Conservation (phyloP, 1,140 invertebrate species). For the Drosophila baimaii region DNA sequence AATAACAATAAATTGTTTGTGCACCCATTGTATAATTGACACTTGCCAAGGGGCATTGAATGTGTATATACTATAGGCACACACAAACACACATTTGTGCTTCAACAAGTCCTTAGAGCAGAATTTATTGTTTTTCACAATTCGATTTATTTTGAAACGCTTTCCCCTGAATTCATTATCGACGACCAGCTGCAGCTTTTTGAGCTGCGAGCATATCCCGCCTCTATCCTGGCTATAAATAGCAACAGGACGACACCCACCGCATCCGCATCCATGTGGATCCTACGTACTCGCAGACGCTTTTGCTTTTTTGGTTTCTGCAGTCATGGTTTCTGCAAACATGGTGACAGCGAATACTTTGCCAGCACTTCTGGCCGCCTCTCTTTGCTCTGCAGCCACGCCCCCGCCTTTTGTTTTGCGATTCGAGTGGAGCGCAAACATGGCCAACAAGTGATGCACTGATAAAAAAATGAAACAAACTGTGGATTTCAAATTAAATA, state of each 20-base stretch:
- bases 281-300: conserved; percentile 2
- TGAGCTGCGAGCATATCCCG: conserved; percentile 4
- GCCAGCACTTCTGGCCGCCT: conserved; percentile 12
- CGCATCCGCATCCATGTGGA: conserved; percentile 11
- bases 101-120: conserved; percentile 17
- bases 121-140: conserved; percentile 45
- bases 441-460: conserved; percentile 61
- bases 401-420: conserved; percentile 33
- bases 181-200: conserved; percentile 19
- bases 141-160: conserved; percentile 46
- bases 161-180: conserved; percentile 59
- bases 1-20: conserved; percentile 40
- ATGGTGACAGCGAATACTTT: conserved; percentile 65
- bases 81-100: no score
- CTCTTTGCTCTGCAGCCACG: conserved; percentile 23
- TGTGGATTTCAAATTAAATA: neutral
- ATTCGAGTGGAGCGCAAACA: conserved; percentile 59
- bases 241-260: conserved; percentile 17
- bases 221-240: conserved; percentile 26
- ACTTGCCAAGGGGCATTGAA: conserved; percentile 8
- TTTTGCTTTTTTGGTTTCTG: conserved; percentile 39
- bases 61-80: conserved; percentile 2
- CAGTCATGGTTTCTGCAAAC: conserved; percentile 54
- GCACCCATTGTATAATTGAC: conserved; percentile 37
- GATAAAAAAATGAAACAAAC: neutral